Conservation (phyloP, 2,888 invertebrate genomes). For the Volucella inanis region DNA sequence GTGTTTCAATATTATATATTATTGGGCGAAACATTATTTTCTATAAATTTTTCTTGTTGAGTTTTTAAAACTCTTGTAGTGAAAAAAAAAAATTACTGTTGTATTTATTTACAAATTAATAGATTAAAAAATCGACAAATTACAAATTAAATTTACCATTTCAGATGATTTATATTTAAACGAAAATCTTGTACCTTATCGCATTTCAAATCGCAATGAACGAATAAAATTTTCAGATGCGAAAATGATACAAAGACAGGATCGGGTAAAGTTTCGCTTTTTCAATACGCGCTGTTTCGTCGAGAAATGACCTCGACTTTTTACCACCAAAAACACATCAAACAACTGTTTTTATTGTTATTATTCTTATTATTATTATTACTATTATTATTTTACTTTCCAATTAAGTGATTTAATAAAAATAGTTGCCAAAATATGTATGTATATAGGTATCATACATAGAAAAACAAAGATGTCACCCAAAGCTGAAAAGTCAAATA, state of each 20-base stretch:
- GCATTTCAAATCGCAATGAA: conserved; percentile 59
- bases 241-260: conserved; percentile 73
- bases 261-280: conserved; percentile 75
- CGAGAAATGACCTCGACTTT: conserved; percentile 64
- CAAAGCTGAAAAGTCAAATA: too few relatives aligned
- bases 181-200: conserved; percentile 65
- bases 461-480: too few relatives aligned
- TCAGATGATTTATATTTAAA: conserved; percentile 57
- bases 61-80: conserved; percentile 66
- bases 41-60: conserved; percentile 46
- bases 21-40: conserved; percentile 43
- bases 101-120: conserved; percentile 16
- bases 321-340: conserved; percentile 54
- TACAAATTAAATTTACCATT: conserved; percentile 62
- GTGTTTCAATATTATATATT: conserved; percentile 31
- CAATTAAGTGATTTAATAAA: conserved; percentile 23
- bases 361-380: neutral
- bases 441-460: neutral
- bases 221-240: conserved; percentile 62
- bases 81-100: conserved; percentile 36
- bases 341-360: conserved; percentile 49
- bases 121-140: conserved; percentile 34
- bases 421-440: conserved; percentile 29
- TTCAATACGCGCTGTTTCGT: conserved; percentile 74
- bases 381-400: conserved; percentile 45